These are phyloP conservation scores for Tragelaphus buxtoni DNA, from an alignment of 2,113 vertebrate species.

Conservation along the genomic window DNA sequence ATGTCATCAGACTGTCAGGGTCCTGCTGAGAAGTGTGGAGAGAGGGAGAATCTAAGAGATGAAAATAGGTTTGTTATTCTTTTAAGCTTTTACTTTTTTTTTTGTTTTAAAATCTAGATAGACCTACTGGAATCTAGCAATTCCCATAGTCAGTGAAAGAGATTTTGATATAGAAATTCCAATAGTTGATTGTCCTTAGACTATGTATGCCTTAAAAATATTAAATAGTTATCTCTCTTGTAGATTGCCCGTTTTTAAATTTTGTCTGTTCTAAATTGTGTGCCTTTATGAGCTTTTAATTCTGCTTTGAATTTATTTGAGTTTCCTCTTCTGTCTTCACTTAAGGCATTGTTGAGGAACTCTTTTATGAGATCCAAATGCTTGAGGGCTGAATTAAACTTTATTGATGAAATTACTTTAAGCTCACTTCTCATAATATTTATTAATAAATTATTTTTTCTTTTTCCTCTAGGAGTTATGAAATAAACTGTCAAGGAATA, in stretches of 20 bases:
- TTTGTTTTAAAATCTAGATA: neutral
- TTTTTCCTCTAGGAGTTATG: neutral
- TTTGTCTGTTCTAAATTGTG: neutral
- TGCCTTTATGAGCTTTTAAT: conserved; percentile 32
- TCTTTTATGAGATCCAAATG: conserved; percentile 12
- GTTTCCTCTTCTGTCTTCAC: conserved; percentile 12
- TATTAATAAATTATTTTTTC: conserved; percentile 46
- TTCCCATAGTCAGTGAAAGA: neutral
- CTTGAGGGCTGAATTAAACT: conserved; percentile 28
- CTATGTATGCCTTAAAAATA: neutral
- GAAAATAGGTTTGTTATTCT: conserved; percentile 39
- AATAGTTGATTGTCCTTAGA: neutral
- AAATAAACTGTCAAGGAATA: conserved; percentile 22
- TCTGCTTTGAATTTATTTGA: neutral
- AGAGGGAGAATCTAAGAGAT: conserved; percentile 10
- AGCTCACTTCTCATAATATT: conserved; percentile 17
- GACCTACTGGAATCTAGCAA: neutral
- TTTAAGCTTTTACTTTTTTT: neutral
- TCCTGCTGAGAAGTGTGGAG: neutral
- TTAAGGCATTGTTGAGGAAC: neutral
- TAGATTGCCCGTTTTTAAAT: neutral
- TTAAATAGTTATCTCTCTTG: neutral
- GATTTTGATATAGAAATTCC: neutral
- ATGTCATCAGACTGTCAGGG: conserved; percentile 31
- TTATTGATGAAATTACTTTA: conserved; percentile 53